Conservation (phyloP, 2,797 vertebrate species). For the Labroides dimidiatus region DNA sequence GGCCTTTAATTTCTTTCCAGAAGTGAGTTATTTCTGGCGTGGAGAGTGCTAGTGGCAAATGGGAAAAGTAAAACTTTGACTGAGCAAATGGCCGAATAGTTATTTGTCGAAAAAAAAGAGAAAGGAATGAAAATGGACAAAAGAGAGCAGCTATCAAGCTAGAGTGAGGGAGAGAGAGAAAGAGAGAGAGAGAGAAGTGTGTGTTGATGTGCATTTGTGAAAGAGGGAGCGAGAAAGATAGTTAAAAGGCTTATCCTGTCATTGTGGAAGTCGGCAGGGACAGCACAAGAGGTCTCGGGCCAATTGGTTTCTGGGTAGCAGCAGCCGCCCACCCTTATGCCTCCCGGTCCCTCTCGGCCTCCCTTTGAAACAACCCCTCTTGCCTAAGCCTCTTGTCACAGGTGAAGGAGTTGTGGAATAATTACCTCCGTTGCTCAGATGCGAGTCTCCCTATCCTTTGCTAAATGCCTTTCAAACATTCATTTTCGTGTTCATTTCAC, state of each 20-base stretch:
- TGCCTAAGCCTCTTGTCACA: slow-evolving; percentile 80
- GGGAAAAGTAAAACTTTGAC: slow-evolving; percentile 49
- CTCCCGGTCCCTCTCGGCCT: slow-evolving; percentile 29
- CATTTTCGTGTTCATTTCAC: slow-evolving; percentile 80
- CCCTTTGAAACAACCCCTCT: slow-evolving; percentile 48
- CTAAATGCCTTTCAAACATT: slow-evolving; percentile 76
- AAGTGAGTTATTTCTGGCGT: slow-evolving; percentile 54
- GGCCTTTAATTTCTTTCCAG: slow-evolving; percentile 71
- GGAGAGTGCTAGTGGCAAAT: slow-evolving; percentile 16
- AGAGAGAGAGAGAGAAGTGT: not conserved
- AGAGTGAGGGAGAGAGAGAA: not conserved
- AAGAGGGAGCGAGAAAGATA: slow-evolving; percentile 6
- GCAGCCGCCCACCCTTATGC: slow-evolving; percentile 43
- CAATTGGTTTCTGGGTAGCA: slow-evolving; percentile 70
- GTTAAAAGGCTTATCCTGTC: slow-evolving; percentile 47
- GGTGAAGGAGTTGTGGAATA: slow-evolving; percentile 82
- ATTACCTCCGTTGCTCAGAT: slow-evolving; percentile 77
- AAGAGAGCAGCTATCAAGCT: slow-evolving; percentile 21
- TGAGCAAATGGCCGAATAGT: slow-evolving; percentile 41
- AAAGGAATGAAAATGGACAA: slow-evolving; percentile 32
- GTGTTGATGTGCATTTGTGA: not conserved
- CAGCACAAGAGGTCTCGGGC: slow-evolving; percentile 61
- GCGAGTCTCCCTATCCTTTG: slow-evolving; percentile 10
- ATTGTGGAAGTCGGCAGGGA: slow-evolving; percentile 57
- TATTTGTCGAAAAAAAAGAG: slow-evolving; percentile 45